Percentiles rank a stretch among this genome's conserved stretches.
Conservation (phyloP, 2,888 invertebrate species). For the Icerya purchasi region DNA sequence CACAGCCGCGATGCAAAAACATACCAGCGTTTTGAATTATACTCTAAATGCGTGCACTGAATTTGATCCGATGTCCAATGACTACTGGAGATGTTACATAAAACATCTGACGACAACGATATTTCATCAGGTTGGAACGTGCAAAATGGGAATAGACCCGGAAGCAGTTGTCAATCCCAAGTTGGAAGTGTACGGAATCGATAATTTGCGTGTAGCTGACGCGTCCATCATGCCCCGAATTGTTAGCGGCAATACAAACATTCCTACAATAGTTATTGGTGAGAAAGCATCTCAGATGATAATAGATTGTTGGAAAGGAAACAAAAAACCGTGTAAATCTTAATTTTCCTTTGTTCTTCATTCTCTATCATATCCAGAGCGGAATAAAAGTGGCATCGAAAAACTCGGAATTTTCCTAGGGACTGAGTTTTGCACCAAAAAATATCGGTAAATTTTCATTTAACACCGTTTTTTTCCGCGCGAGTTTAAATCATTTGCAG, state of each 20-base stretch:
- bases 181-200: conserved; percentile 37
- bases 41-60: conserved; percentile 34
- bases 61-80: conserved; percentile 33
- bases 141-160: conserved; percentile 35
- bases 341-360: too few species aligned
- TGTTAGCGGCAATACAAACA: conserved; percentile 41
- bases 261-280: conserved; percentile 46
- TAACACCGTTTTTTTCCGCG: too few species aligned
- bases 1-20: conserved; percentile 36
- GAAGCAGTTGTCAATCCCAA: conserved; percentile 34
- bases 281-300: conserved; percentile 33
- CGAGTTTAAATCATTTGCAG: too few species aligned
- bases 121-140: conserved; percentile 39
- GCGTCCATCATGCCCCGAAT: conserved; percentile 44
- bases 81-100: conserved; percentile 41
- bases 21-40: conserved; percentile 31
- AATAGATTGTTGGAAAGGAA: conserved; percentile 20
- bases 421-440: too few species aligned
- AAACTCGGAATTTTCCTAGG: too few species aligned
- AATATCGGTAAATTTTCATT: too few species aligned
- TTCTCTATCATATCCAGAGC: too few species aligned
- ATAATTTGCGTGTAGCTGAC: conserved; percentile 40
- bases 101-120: conserved; percentile 37
- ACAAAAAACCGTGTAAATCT: too few species aligned
- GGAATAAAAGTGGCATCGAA: too few species aligned